These are phyloP conservation scores for Anser brachyrhynchus DNA, from an alignment of 2,113 vertebrate species.

Conservation along the genomic window DNA sequence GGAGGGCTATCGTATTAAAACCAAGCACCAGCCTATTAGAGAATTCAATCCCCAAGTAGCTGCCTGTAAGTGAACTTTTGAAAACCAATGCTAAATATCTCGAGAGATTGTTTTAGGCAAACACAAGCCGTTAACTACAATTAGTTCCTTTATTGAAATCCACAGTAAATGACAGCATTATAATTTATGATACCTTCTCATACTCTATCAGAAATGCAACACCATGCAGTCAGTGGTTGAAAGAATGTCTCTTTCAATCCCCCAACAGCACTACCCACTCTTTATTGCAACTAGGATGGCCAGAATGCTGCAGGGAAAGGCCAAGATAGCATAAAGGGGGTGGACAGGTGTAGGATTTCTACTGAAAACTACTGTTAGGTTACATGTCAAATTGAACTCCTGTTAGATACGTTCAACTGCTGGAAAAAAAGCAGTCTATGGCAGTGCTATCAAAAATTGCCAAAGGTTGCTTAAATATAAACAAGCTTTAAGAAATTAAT, in stretches of 20 bases:
- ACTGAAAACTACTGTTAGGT: background rate
- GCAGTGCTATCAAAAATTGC: background rate
- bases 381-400: background rate
- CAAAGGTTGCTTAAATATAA: too few relatives aligned
- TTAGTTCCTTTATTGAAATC: background rate
- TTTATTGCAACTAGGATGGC: background rate
- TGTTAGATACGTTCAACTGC: background rate
- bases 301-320: background rate
- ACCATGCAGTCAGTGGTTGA: rapidly evolving
- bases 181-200: background rate
- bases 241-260: background rate
- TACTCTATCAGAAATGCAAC: background rate
- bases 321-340: background rate
- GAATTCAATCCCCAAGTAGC: background rate
- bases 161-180: background rate
- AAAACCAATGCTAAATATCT: background rate
- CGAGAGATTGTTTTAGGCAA: background rate
- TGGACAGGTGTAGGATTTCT: background rate
- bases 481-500: too few relatives aligned
- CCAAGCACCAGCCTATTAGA: background rate
- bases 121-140: background rate
- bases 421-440: background rate
- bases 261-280: background rate
- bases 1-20: background rate
- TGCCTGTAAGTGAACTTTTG: background rate